Evolutionary conservation across 2,888 invertebrate genomes (phyloP), one percentile per base, ranked within the genome.

Genomic region (Yponomeuta evonymella): DNA sequence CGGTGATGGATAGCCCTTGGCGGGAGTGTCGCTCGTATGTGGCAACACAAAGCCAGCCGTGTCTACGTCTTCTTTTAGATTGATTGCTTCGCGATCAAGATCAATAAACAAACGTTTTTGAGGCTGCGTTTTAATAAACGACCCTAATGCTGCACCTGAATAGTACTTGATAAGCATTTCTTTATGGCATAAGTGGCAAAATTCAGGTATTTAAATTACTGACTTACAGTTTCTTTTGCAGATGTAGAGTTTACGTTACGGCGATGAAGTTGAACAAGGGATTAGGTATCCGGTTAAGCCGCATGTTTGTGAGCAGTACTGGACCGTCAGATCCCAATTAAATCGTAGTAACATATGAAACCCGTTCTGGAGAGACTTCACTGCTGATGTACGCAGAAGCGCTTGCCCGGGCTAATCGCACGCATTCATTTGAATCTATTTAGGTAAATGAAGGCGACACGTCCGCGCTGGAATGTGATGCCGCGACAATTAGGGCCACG

Each of bases 341-440:
- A 83, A 85, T 81, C 76, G 78, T 81, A 80, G 81, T 80, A 81
- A 80, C 80, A 82, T 79, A 81, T 80, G 77, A 82, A 86, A 87
- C 87, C 78, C 74, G 86, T 85, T 84, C 79, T 73, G 76, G 51
- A 58, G 51, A 12, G 51, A 58, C 15, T 12, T 76, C 74, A 75
- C 74, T 73, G 75, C 73, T 78, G 74, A 76, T 76, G 77, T 76
- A 75, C 73, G 76, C 75, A 76, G 81, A 81, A 78, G 80, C 77
- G 78, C 76, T 74, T 72, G 75, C 75, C 76, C 70, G 68, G 70
- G 76, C 77, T 85, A 84, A 87, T 86, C 83, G 82, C 77, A 74
- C 79, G 84, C 84, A 85, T 85, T 83, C 77, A 83, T 85, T 87
- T 85, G 79, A 85, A 88, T 87, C 82, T 84, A 85, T 87, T 86